Evolutionary conservation across 2,797 vertebrate species (phyloP), one percentile per base, ranked within the genome.

Genomic region (Moxostoma hubbsi): DNA sequence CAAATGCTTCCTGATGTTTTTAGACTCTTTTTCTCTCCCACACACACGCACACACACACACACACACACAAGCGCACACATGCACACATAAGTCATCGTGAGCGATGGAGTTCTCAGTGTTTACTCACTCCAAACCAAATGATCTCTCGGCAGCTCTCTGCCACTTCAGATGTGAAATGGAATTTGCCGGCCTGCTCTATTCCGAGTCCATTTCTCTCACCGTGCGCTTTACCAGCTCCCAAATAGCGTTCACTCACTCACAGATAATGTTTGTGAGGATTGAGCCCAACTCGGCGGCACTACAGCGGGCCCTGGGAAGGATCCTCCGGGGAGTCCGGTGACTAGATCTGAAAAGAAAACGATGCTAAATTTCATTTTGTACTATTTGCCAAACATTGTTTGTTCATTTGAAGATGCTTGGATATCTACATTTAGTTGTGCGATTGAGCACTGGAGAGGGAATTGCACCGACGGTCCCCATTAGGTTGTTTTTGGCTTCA

Each of bases 111-210:
- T 94, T 94, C 91, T 92, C 92, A 96, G 95, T 98, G 96, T 98
- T 98, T 98, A 96, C 96, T 90, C 94, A 96, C 94, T 95, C 94
- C 95, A 94, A 96, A 95, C 95, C 95, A 97, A 98, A 98, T 97
- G 97, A 96, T 98, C 95, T 98, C 94, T 96, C 95, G 66, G 94
- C 95, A 93, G 95, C 95, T 93, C 24, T 24, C 96, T 96, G 96
- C 91, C 91, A 93, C 97, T 97, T 97, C 97, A 97, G 96, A 97
- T 95, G 96, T 94, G 95, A 97, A 97, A 98, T 97, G 94, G 95
- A 96, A 97, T 98, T 98, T 96, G 94, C 94, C 89, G 89, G 92
- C 92, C 92, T 94, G 95, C 95, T 94, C 95, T 93, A 95, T 95
- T 95, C 93, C 87, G 87, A 93, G 91, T 94, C 94, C 94, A 93